Evolutionary conservation across 1,140 invertebrate genomes (phyloP).

Genomic region (Pentalonia nigronervosa): DNA sequence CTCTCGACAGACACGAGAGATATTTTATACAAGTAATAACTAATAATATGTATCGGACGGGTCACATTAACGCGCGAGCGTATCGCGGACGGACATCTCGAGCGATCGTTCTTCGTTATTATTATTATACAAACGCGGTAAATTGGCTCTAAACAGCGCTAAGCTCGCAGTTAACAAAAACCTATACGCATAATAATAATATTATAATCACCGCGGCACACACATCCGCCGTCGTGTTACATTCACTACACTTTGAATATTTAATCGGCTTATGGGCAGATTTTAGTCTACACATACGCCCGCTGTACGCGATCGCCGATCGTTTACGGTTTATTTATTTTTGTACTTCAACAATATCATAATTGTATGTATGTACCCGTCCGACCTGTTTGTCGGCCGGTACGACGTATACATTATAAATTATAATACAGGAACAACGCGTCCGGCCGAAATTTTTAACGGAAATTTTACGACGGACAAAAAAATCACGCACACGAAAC

Average conservation of each 20-base stretch:
- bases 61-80: neutral
- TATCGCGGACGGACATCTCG: neutral
- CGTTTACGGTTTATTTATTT: slow-evolving; percentile 13
- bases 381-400: neutral
- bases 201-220: neutral
- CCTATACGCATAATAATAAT: neutral
- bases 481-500: neutral
- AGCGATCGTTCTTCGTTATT: neutral
- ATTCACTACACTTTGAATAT: neutral
- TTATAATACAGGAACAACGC: neutral
- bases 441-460: neutral
- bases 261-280: slow-evolving; percentile 8
- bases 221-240: neutral
- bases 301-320: neutral
- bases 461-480: neutral
- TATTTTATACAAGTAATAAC: neutral
- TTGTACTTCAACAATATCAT: neutral
- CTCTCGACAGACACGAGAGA: neutral
- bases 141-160: neutral
- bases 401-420: neutral
- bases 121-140: neutral
- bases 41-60: neutral
- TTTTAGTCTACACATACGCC: neutral
- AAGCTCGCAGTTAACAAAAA: neutral
- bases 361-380: neutral